phyloP scores from a whole-genome alignment of 2,888 invertebrate species.

The Macaria liturata region DNA sequence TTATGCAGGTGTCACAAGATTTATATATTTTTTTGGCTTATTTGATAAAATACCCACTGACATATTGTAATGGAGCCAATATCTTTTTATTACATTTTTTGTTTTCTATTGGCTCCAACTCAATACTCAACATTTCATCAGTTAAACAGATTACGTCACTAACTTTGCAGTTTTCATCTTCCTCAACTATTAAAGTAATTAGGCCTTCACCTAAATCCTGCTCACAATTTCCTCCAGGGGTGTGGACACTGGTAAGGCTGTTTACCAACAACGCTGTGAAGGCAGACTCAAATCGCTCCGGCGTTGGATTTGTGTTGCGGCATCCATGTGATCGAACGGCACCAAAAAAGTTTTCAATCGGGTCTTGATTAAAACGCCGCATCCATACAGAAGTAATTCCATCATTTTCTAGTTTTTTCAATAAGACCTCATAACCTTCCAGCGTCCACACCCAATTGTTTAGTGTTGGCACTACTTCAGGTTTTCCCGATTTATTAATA shows the following conservation, averaged over 20 bases:
- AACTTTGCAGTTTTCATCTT: neutral
- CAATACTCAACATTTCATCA: slow-evolving; percentile 1
- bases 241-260: neutral
- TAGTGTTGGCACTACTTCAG: neutral
- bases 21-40: too few relatives aligned
- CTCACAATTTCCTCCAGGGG: neutral
- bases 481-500: neutral
- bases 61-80: too few relatives aligned
- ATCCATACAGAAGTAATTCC: slow-evolving; percentile 29
- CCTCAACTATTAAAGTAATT: too few relatives aligned
- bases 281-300: neutral
- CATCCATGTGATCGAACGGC: neutral
- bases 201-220: neutral
- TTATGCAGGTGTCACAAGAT: too few relatives aligned
- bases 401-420: slow-evolving; percentile 21
- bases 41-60: too few relatives aligned
- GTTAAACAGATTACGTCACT: slow-evolving; percentile 2
- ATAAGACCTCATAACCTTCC: slow-evolving; percentile 7
- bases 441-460: neutral
- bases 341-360: neutral
- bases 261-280: slow-evolving; percentile 1
- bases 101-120: neutral
- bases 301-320: neutral
- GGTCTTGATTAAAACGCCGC: slow-evolving; percentile 2
- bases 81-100: too few relatives aligned